Percentiles rank a stretch among this genome's conserved stretches.
These are phyloP conservation scores for Grammomys dolichurus DNA, from an alignment of 2,113 vertebrate genomes.

Conservation along the genomic window DNA sequence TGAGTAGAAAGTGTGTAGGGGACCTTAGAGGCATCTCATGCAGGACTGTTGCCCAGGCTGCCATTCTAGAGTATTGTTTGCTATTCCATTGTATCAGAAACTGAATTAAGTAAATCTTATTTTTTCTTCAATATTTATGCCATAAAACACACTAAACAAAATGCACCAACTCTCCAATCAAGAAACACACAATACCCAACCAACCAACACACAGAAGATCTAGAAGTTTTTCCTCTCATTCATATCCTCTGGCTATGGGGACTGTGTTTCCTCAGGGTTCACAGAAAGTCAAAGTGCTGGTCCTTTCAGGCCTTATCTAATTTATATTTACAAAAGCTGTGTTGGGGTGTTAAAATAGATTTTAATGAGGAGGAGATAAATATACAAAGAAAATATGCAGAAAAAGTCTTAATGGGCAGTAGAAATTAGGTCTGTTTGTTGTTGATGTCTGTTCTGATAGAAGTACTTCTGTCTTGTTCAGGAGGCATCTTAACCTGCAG, in stretches of 20 bases:
- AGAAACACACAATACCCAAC: not conserved
- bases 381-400: not conserved
- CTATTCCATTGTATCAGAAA: not conserved
- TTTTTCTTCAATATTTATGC: not conserved
- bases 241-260: not conserved
- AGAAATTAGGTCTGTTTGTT: not conserved
- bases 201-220: not conserved
- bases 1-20: not conserved
- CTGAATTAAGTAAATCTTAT: not conserved
- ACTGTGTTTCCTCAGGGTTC: not conserved
- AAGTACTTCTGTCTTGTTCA: not conserved
- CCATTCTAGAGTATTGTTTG: not conserved
- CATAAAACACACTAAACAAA: not conserved
- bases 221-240: not conserved
- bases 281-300: not conserved
- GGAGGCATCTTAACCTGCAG: not conserved
- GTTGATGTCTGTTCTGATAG: not conserved
- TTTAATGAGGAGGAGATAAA: not conserved
- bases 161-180: not conserved
- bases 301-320: not conserved
- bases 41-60: not conserved
- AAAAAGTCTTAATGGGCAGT: too few species aligned
- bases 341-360: not conserved
- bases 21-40: not conserved
- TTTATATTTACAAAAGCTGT: not conserved